These are phyloP conservation scores for Hylaea fasciaria DNA, from an alignment of 2,888 invertebrate species.

Conservation along the genomic window DNA sequence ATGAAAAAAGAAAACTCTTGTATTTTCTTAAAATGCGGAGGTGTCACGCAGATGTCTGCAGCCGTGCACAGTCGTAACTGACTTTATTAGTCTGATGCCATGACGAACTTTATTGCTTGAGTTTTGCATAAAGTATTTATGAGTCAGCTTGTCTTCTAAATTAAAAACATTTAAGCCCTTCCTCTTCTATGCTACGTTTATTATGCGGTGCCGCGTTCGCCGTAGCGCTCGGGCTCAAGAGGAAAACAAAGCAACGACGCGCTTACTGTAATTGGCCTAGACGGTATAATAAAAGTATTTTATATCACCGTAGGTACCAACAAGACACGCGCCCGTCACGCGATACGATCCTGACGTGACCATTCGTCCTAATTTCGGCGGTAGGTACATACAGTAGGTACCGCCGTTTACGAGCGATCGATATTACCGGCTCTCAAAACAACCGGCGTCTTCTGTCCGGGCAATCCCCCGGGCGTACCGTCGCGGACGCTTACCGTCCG, in stretches of 20 bases:
- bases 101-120: constrained; percentile 49
- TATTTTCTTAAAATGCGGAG: constrained; percentile 33
- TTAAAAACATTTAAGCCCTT: constrained; percentile 21
- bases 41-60: constrained; percentile 41
- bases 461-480: constrained; percentile 35
- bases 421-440: constrained; percentile 47
- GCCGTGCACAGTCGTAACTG: constrained; percentile 40
- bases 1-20: constrained; percentile 42
- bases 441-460: constrained; percentile 36
- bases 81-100: constrained; percentile 48
- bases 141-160: constrained; percentile 21
- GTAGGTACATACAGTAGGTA: too few relatives aligned
- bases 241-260: constrained; percentile 68
- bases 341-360: constrained; percentile 58
- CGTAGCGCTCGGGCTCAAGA: constrained; percentile 45
- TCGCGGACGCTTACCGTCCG: constrained; percentile 37
- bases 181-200: constrained; percentile 15
- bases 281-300: constrained; percentile 73
- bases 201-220: constrained; percentile 35
- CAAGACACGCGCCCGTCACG: constrained; percentile 61
- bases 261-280: constrained; percentile 67
- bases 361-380: constrained; percentile 67
- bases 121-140: constrained; percentile 47
- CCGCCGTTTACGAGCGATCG: constrained; percentile 50
- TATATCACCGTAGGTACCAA: constrained; percentile 59